Base-by-base conservation (phyloP, 1,140 invertebrate species). In the Battus philenor region DNA sequence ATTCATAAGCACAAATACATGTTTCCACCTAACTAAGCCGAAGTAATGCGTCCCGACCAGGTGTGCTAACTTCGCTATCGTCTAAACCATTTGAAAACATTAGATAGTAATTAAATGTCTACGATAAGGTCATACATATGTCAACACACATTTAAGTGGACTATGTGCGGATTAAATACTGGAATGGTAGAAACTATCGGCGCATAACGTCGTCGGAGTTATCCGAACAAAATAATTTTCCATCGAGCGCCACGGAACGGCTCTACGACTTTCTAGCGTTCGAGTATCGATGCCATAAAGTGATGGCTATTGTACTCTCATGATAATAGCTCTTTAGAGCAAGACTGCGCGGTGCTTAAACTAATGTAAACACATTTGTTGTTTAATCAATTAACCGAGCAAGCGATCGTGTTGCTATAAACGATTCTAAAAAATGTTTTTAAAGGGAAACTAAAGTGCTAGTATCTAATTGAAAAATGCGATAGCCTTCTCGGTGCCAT, bases 1-100 rank as follows among this genome's bases (percentile, higher is more conserved):
- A 52, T 43, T 50, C 45, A 46, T 47, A 56, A 31, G 39, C 43
- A 49, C 49, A 49, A 56, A 63, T 50, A 45, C 59, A 44, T 50
- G 45, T 52, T 59, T 55, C 5, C 26, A 41, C 13, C 24, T 16
- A 26, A 39, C 26, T 12, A 15, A 4, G 13, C 7, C 8, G 11
- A 29, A 11, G 12, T 29, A 29, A 17, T 27, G 18, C 12, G 13
- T 27, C 12, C 11, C 6, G 6, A 41, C 1, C 20, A 26, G 20
- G 12, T 26, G 20, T 26, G 26, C 10, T 20, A 27, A 26, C n/a
- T 29, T 10, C 8, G 29, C 15, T 29, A 15, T 12, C 36, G 24
- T 41, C 29, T 41, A 29, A 29, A 29, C 12, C 16, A 39, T 39
- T 27, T 7, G n/a, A 9, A n/a, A 17, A 41, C 26, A 11, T 4